These are phyloP conservation scores for Mormyrus proboscirostris DNA, from an alignment of 2,797 vertebrate species.

Conservation along the genomic window DNA sequence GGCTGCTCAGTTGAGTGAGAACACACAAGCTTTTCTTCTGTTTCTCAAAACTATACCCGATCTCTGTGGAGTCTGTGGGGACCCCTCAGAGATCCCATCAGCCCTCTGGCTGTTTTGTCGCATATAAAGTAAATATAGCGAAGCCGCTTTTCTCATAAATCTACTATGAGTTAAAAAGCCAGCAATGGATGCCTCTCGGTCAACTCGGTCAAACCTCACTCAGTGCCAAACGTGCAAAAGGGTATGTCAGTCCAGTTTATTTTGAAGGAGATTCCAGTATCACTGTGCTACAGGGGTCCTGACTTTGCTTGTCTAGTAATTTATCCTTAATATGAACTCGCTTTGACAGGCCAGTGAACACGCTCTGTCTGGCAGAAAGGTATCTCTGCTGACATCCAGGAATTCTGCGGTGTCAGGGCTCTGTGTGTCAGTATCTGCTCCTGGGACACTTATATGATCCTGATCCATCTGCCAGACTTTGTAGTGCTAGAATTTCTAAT, in stretches of 20 bases:
- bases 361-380: background rate
- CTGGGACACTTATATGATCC: background rate
- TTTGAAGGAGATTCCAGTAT: background rate
- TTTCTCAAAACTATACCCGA: background rate
- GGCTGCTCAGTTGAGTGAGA: background rate
- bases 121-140: background rate
- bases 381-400: background rate
- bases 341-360: background rate
- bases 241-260: background rate
- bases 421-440: background rate
- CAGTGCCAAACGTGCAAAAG: background rate
- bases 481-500: background rate
- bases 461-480: background rate
- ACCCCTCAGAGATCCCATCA: background rate
- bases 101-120: background rate
- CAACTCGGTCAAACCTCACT: background rate
- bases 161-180: background rate
- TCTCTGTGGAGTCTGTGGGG: background rate
- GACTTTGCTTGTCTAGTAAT: background rate
- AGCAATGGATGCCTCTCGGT: background rate
- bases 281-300: background rate
- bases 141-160: background rate
- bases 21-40: background rate
- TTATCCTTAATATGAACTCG: background rate
- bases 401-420: background rate